Evolutionary conservation across 2,888 invertebrate genomes (phyloP).

Genomic region (Pediacus dermestoides): DNA sequence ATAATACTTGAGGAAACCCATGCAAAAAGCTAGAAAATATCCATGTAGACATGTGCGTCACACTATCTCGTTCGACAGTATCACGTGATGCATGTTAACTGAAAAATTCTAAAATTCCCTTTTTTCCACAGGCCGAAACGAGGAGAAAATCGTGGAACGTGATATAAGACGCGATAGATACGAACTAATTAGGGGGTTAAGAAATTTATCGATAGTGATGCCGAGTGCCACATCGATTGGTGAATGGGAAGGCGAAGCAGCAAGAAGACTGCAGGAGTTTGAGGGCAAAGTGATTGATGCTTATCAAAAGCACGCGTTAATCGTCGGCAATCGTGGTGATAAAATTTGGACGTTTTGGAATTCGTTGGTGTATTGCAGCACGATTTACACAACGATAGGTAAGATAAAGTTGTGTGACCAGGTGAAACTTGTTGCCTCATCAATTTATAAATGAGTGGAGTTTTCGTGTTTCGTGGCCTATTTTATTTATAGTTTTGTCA

Average conservation of each 20-base stretch:
- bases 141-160: slow-evolving; percentile 35
- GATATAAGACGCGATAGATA: slow-evolving; percentile 40
- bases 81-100: too few relatives aligned
- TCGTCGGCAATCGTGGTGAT: slow-evolving; percentile 44
- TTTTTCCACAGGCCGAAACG: slow-evolving; percentile 34
- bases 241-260: slow-evolving; percentile 54
- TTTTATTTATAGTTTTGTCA: too few relatives aligned
- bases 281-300: slow-evolving; percentile 50
- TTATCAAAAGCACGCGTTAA: slow-evolving; percentile 34
- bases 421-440: too few relatives aligned
- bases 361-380: slow-evolving; percentile 81
- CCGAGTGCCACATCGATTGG: slow-evolving; percentile 38
- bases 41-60: too few relatives aligned
- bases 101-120: too few relatives aligned
- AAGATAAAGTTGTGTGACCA: too few relatives aligned
- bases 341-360: slow-evolving; percentile 81
- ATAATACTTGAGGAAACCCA: too few relatives aligned
- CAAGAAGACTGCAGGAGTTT: slow-evolving; percentile 53
- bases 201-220: slow-evolving; percentile 35
- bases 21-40: too few relatives aligned
- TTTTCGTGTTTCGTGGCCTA: too few relatives aligned
- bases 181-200: slow-evolving; percentile 36
- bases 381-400: slow-evolving; percentile 89
- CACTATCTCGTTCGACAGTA: too few relatives aligned
- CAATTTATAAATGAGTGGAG: too few relatives aligned